Evolutionary conservation across 2,888 invertebrate genomes (phyloP), one percentile per base, ranked within the genome.

Genomic region (Drosophila subquinaria): DNA sequence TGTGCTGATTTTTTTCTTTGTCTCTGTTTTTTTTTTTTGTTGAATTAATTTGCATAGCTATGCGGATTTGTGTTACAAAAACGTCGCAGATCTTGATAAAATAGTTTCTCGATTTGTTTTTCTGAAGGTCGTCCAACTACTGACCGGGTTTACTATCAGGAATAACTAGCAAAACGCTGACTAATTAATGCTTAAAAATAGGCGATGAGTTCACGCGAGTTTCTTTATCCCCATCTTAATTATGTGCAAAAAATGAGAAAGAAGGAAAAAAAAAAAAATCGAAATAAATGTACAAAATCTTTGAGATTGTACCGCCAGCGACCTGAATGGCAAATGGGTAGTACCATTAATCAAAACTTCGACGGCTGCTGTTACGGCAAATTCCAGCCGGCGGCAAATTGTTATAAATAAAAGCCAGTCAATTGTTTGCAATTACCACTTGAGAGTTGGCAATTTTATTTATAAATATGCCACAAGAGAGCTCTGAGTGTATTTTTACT

Each of bases 11-110:
- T 79, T 71, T 69, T 71, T 9, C 45, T 60, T 33, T 48, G 4
- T 38, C 30, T 60, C 55, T 36, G 59, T 27, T 47, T 20, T 38
- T 64, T 17, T 43, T 20, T 11, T 70, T 43, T 20, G 9, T 70
- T 23, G 50, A 51, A 72, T 83, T 56, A 43, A 90, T 89, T 90
- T 87, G 81, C 83, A 87, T 89, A 64, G 82, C 76, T 81, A 90
- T 84, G 87, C 83, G 87, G 87, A 90, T 90, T 90, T 83, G 65
- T 76, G 71, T 73, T 72, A 83, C 74, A 80, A 73, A 80, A 81
- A 72, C 74, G 62, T 67, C 61, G 20, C 52, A 56, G 59, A 57
- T 63, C 30, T 51, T 53, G 71, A 79, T 71, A 50, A 63, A 73
- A 73, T 73, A 65, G 70, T 76, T 76, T 69, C 65, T 72, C 63